A percentile compares a stretch with the other conserved stretches of the same genome.
Evolutionary conservation across 2,888 invertebrate genomes (phyloP).

Genomic region (Tetragonula carbonaria): DNA sequence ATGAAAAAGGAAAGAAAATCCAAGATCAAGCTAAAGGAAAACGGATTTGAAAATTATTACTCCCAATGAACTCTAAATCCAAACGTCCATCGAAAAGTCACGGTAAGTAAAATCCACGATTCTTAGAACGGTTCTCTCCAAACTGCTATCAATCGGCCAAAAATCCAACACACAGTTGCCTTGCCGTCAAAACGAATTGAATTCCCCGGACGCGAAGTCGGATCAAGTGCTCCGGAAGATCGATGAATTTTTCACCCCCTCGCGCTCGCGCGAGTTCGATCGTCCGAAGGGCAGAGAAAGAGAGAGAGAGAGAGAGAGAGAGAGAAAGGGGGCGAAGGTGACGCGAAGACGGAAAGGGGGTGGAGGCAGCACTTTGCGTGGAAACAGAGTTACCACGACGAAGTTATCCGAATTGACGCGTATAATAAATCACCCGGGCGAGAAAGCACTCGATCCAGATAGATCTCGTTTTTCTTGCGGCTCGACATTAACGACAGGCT

Average conservation of each 20-base stretch:
- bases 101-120: too few relatives aligned
- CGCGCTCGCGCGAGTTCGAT: conserved; percentile 8
- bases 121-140: neutral
- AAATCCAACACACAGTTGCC: neutral
- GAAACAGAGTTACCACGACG: conserved; percentile 54
- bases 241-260: conserved; percentile 9
- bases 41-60: too few relatives aligned
- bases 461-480: conserved; percentile 53
- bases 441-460: conserved; percentile 47
- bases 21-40: neutral
- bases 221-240: conserved; percentile 8
- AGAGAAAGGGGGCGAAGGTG: neutral
- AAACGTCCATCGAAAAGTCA: too few relatives aligned
- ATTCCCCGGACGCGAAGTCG: neutral
- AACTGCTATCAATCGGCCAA: neutral
- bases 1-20: too few relatives aligned
- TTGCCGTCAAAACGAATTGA: neutral
- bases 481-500: conserved; percentile 52
- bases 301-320: neutral
- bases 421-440: conserved; percentile 62
- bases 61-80: too few relatives aligned
- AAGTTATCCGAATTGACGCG: conserved; percentile 60
- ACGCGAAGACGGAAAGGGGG: neutral
- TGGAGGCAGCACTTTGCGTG: conserved; percentile 46
- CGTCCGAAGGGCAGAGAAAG: conserved; percentile 12